A percentile compares a stretch with the other conserved stretches of the same genome.
These are phyloP conservation scores for Murina feae DNA, from an alignment of 2,113 vertebrate genomes.

Conservation along the genomic window DNA sequence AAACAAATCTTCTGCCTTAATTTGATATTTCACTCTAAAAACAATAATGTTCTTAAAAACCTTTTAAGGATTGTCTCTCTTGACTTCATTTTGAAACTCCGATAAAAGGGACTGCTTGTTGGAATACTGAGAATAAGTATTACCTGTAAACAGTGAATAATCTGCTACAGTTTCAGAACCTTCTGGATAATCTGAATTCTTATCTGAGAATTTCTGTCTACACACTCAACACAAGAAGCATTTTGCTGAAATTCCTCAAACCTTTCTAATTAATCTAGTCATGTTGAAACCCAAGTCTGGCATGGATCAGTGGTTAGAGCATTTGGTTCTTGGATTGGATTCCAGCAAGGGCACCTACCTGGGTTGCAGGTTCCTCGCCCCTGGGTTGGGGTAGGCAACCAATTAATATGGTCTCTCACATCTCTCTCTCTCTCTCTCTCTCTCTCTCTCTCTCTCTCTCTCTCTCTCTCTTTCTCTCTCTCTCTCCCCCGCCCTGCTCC, in stretches of 20 bases:
- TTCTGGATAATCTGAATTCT: background rate
- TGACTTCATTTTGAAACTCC: background rate
- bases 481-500: too few species aligned
- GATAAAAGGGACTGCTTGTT: background rate
- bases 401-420: too few species aligned
- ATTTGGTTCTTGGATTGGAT: too few species aligned
- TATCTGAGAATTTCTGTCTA: background rate
- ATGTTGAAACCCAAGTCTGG: background rate
- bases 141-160: background rate
- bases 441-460: too few species aligned
- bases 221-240: background rate
- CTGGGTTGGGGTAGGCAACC: too few species aligned
- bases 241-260: constrained; percentile 28
- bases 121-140: background rate
- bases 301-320: too few species aligned
- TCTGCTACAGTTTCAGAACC: background rate
- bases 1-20: background rate
- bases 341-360: too few species aligned
- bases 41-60: background rate
- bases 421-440: too few species aligned
- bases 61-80: background rate
- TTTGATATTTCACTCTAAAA: constrained; percentile 12
- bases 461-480: too few species aligned
- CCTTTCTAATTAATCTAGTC: background rate
- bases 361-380: too few species aligned